A percentile compares a stretch with the other conserved stretches of the same genome.
phyloP scores from a whole-genome alignment of 2,797 vertebrate genomes.

The Melanotaenia parkinsoni region DNA sequence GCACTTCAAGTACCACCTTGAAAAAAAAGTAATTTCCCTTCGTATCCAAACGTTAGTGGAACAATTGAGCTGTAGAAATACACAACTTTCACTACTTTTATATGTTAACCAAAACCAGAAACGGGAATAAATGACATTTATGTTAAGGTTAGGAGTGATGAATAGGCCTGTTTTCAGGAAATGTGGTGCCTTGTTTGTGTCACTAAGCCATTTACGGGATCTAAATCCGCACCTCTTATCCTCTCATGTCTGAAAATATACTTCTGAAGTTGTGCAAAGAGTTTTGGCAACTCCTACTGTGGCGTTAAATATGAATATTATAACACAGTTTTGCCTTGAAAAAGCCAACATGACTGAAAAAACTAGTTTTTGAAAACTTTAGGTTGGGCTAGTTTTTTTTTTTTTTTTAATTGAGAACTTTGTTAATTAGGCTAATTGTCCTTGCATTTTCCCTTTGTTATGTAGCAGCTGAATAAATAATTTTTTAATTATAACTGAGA shows the following conservation, averaged over 20 bases:
- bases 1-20: no score
- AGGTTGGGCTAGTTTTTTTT: background rate
- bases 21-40: no score
- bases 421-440: background rate
- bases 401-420: no score
- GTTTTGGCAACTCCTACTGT: background rate
- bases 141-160: background rate
- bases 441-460: background rate
- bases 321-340: background rate
- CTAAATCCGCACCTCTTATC: background rate
- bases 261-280: background rate
- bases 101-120: constrained; percentile 1
- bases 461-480: background rate
- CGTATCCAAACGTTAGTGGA: no score
- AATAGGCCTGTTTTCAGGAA: background rate
- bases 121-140: constrained; percentile 3
- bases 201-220: background rate
- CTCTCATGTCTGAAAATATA: background rate
- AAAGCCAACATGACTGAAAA: background rate
- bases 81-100: constrained; percentile 4
- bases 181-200: constrained; percentile 1
- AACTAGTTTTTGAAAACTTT: background rate
- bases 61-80: constrained; percentile 15
- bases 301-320: background rate
- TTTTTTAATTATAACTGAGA: background rate